These are phyloP conservation scores for Yponomeuta evonymella DNA, from an alignment of 2,888 invertebrate species.

Conservation along the genomic window DNA sequence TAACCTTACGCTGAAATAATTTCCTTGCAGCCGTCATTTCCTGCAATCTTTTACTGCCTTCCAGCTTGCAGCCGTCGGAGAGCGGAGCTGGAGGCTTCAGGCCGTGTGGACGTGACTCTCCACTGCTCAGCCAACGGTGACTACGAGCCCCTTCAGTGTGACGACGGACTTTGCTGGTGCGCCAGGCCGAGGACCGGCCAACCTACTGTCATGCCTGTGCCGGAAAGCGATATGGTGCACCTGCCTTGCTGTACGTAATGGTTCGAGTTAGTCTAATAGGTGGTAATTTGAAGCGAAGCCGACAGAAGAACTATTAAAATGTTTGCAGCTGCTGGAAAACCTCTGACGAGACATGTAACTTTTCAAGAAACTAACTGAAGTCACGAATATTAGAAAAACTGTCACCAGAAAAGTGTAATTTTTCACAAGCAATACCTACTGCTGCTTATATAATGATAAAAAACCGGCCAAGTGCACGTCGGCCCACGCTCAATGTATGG, in stretches of 20 bases:
- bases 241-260: constrained; percentile 80
- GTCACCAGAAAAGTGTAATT: no score
- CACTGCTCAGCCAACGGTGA: constrained; percentile 81
- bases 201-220: constrained; percentile 71
- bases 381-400: no score
- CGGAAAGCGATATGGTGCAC: constrained; percentile 72
- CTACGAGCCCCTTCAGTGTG: constrained; percentile 81
- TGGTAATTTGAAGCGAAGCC: no score
- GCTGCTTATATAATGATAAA: no score
- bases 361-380: no score
- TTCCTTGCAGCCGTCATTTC: neutral
- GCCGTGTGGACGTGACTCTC: constrained; percentile 67
- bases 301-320: no score
- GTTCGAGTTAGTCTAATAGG: neutral
- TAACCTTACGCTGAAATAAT: no score
- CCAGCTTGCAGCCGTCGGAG: constrained; percentile 79
- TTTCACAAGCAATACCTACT: no score
- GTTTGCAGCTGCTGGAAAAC: no score
- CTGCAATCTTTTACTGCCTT: neutral
- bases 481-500: no score
- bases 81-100: constrained; percentile 66
- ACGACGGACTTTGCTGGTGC: constrained; percentile 82
- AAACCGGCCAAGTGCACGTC: no score
- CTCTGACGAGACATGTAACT: no score
- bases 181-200: constrained; percentile 77